These are phyloP conservation scores for Operophtera brumata DNA, from an alignment of 2,888 invertebrate species.

Conservation along the genomic window DNA sequence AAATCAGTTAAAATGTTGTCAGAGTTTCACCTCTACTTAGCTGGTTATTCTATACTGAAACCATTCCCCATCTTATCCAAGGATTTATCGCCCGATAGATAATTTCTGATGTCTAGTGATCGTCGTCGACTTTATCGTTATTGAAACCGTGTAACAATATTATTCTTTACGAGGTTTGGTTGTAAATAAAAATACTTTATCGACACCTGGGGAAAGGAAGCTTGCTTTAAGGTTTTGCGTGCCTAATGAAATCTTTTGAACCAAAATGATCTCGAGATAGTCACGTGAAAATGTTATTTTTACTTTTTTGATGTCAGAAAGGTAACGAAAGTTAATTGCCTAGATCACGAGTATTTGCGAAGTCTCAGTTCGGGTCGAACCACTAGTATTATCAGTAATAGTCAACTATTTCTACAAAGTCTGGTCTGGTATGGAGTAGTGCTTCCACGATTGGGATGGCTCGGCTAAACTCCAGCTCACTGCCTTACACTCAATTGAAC, in stretches of 20 bases:
- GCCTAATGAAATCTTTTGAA: neutral
- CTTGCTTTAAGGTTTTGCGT: slow-evolving; percentile 3
- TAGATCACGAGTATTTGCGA: no score
- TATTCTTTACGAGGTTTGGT: slow-evolving; percentile 26
- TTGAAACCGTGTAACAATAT: slow-evolving; percentile 32
- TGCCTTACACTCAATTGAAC: no score
- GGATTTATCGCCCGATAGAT: slow-evolving; percentile 27
- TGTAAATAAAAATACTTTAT: slow-evolving; percentile 27
- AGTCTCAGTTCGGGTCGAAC: no score
- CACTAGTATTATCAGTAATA: no score
- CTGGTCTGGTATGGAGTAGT: no score
- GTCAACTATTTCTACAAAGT: no score
- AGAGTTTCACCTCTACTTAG: neutral
- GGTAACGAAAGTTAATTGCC: no score
- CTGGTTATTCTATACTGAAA: neutral
- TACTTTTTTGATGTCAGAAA: no score
- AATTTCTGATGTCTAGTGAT: slow-evolving; percentile 23
- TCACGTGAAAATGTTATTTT: no score
- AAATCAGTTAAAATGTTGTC: neutral
- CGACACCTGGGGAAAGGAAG: slow-evolving; percentile 6
- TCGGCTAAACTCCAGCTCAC: no score
- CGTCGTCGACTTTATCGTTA: slow-evolving; percentile 30
- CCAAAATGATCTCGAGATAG: no score
- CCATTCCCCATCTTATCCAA: slow-evolving; percentile 10
- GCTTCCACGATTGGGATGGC: no score